Base-by-base conservation (phyloP, 2,888 invertebrate species). In the Euclidia mi region DNA sequence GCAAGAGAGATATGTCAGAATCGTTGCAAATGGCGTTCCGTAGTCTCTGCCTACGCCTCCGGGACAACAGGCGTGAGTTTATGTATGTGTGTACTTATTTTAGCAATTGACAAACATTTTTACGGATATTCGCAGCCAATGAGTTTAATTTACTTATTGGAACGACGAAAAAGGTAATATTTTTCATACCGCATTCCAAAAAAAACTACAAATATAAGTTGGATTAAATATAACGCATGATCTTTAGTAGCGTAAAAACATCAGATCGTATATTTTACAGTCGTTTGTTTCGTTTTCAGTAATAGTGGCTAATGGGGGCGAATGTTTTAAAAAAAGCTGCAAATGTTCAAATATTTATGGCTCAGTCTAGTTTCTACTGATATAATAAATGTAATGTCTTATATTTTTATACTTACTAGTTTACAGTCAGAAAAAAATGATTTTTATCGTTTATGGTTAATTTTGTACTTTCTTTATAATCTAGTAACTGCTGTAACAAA, bases 161-260 rank as follows among this genome's bases (percentile, higher is more conserved):
- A 38, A n/a, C 11, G n/a, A 20, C 4, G 20, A 38, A 7, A 11
- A 12, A 20, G 10, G 20, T 17, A n/a, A 38, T 38, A 38, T 38
- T 38, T 38, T 18, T 38, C 38, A 38, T 38, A 20, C 20, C 12
- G 2, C n/a, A 2, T n/a, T 20, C 9, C 18, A 11, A 38, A 34
- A n/a, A 25, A 38, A 38, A 38, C 38, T 20, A 20, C 38, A 20
- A 38, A 38, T 20, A 38, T 20, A 20, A 20, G n/a, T 11, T n/a
- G n/a, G 38, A 20, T 38, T 38, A 34, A 34, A 11, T 34, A 34
- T 34, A 34, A 34, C 32, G 11, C n/a, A 38, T 20, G 20, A 20
- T n/a, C 10, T 20, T 38, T 10, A 17, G 37, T 20, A 3, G 20
- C 18, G 20, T 38, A 14, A 38, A 38, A 20, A 38, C 38, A 14